Evolutionary conservation across 2,113 vertebrate genomes (phyloP).

Genomic region (Pomatostomus ruficeps): DNA sequence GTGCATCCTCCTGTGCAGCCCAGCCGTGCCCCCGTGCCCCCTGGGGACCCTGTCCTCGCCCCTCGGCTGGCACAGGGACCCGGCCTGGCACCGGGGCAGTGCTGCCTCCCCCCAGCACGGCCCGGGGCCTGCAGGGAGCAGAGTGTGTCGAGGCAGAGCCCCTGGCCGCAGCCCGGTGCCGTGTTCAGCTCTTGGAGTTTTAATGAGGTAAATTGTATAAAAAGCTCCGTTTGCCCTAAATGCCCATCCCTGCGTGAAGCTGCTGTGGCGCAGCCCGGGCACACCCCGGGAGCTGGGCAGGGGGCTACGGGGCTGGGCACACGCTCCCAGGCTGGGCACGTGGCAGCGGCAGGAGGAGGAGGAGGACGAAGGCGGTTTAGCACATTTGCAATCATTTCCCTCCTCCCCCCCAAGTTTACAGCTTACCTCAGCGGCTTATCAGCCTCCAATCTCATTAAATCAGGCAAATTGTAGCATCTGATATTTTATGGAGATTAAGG

Average conservation of each 20-base stretch:
- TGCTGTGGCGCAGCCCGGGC: not conserved
- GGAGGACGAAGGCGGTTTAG: not conserved
- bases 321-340: not conserved
- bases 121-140: not conserved
- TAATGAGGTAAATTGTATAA: slow-evolving; percentile 55
- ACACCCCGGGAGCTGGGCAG: not conserved
- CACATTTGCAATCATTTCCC: slow-evolving; percentile 37
- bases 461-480: slow-evolving; percentile 68
- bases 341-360: not conserved
- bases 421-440: slow-evolving; percentile 56
- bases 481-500: slow-evolving; percentile 66
- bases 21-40: rapidly evolving
- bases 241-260: slow-evolving; percentile 52
- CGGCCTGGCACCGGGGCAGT: rapidly evolving
- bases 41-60: rapidly evolving
- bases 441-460: slow-evolving; percentile 65
- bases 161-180: not conserved
- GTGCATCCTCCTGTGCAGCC: rapidly evolving
- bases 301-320: slow-evolving; percentile 16
- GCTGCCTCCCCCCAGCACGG: not conserved
- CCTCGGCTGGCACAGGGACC: rapidly evolving
- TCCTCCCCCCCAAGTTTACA: slow-evolving; percentile 16
- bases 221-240: slow-evolving; percentile 57
- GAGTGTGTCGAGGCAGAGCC: not conserved
- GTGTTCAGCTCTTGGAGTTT: slow-evolving; percentile 17